Percentiles rank a stretch among this genome's conserved stretches.
Evolutionary conservation across 2,797 vertebrate genomes (phyloP).

Genomic region (Sebastes oblongus): DNA sequence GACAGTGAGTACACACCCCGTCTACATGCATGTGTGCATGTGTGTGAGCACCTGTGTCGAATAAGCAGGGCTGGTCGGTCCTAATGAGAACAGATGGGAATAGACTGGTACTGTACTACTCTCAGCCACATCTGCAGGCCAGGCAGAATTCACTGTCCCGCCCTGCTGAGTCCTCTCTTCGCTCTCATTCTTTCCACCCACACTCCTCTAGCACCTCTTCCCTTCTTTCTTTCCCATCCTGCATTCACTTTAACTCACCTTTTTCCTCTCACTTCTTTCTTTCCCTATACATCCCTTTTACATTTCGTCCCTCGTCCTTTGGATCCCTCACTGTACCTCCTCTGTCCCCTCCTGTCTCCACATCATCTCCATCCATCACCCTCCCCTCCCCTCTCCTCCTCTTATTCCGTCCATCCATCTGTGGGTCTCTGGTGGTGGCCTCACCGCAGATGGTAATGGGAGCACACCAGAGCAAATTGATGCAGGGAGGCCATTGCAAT

Average conservation of each 20-base stretch:
- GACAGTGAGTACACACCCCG: slow-evolving; percentile 88
- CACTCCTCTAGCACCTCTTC: slow-evolving; percentile 19
- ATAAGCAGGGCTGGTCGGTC: slow-evolving; percentile 39
- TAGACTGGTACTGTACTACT: slow-evolving; percentile 46
- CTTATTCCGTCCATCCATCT: slow-evolving; percentile 60
- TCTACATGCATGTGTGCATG: slow-evolving; percentile 11
- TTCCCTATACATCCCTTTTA: not conserved
- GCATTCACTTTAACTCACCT: not conserved
- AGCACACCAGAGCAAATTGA: slow-evolving; percentile 59
- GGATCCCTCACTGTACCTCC: not conserved
- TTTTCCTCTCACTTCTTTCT: not conserved
- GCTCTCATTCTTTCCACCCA: slow-evolving; percentile 58
- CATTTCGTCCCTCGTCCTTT: not conserved
- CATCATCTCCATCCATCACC: slow-evolving; percentile 39
- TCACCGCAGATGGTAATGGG: slow-evolving; percentile 66
- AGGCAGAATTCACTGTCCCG: slow-evolving; percentile 35
- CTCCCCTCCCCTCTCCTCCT: slow-evolving; percentile 11
- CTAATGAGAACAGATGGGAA: slow-evolving; percentile 77
- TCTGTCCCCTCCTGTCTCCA: not conserved
- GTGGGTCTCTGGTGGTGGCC: slow-evolving; percentile 50
- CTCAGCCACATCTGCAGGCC: slow-evolving; percentile 49
- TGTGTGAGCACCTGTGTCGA: slow-evolving; percentile 11
- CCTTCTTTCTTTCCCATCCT: slow-evolving; percentile 5
- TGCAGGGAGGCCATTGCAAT: slow-evolving; percentile 44
- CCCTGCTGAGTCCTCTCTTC: slow-evolving; percentile 21